Evolutionary conservation across 2,113 vertebrate genomes (phyloP).

Genomic region (Xiphophorus maculatus): DNA sequence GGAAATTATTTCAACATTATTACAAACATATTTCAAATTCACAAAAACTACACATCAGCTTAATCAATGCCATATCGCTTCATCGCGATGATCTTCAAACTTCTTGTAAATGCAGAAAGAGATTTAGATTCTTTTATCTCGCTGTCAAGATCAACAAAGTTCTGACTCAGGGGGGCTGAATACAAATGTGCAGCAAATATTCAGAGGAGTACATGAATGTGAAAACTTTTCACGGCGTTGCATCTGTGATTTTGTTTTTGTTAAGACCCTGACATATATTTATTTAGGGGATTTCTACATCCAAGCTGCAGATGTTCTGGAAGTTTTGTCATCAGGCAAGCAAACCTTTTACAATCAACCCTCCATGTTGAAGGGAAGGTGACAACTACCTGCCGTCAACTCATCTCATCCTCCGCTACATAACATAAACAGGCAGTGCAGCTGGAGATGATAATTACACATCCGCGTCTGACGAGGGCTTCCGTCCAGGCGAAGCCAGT

Average conservation of each 20-base stretch:
- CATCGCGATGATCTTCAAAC: no score
- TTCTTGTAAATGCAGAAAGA: no score
- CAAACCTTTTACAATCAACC: conserved; percentile 10
- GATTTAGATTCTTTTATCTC: no score
- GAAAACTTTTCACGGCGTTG: no score
- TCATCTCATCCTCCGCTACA: background rate
- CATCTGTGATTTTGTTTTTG: background rate
- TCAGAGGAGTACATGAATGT: no score
- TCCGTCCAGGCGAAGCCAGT: conserved; percentile 37
- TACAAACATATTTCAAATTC: no score
- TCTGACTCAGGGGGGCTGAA: no score
- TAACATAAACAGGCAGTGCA: conserved; percentile 1
- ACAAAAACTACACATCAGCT: no score
- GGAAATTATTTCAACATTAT: no score
- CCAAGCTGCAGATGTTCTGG: conserved; percentile 34
- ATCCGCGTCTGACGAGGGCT: background rate
- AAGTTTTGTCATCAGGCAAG: background rate
- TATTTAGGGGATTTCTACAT: conserved; percentile 13
- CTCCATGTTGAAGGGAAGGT: conserved; percentile 3
- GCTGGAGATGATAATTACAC: conserved; percentile 25
- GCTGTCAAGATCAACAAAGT: no score
- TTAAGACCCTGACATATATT: conserved; percentile 12
- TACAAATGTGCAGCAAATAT: no score
- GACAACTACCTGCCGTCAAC: conserved; percentile 2
- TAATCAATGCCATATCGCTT: no score